phyloP scores from a whole-genome alignment of 2,888 invertebrate genomes.

The Metallyticus violacea region DNA sequence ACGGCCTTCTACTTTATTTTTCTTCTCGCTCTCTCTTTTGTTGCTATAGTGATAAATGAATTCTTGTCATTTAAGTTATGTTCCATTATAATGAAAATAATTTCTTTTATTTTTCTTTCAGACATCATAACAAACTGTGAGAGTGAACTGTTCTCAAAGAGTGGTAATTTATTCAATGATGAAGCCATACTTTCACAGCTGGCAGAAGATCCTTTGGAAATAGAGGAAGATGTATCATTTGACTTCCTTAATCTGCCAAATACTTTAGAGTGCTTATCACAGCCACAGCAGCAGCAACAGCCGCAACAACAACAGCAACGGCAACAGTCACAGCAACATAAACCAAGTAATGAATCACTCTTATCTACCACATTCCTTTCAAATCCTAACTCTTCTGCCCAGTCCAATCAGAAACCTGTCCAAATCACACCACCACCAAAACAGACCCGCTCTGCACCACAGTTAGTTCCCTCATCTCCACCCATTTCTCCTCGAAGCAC shows the following conservation, averaged over 20 bases:
- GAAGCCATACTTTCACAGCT: constrained; percentile 50
- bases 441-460: neutral
- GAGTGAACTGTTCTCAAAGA: constrained; percentile 60
- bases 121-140: constrained; percentile 67
- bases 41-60: too few relatives aligned
- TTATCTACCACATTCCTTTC: neutral
- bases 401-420: neutral
- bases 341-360: neutral
- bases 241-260: constrained; percentile 47
- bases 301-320: constrained; percentile 26
- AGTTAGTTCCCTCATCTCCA: neutral
- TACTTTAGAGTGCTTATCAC: constrained; percentile 37
- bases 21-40: too few relatives aligned
- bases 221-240: constrained; percentile 49
- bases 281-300: constrained; percentile 36
- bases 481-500: neutral
- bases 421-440: constrained; percentile 14
- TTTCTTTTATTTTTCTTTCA: constrained; percentile 44
- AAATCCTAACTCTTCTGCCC: neutral
- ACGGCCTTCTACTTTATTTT: too few relatives aligned
- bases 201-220: constrained; percentile 49
- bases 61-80: too few relatives aligned
- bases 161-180: constrained; percentile 52
- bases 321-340: constrained; percentile 10
- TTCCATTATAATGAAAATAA: too few relatives aligned